These are phyloP conservation scores for Myotis pilosus DNA, from an alignment of 2,797 vertebrate genomes.

Conservation along the genomic window DNA sequence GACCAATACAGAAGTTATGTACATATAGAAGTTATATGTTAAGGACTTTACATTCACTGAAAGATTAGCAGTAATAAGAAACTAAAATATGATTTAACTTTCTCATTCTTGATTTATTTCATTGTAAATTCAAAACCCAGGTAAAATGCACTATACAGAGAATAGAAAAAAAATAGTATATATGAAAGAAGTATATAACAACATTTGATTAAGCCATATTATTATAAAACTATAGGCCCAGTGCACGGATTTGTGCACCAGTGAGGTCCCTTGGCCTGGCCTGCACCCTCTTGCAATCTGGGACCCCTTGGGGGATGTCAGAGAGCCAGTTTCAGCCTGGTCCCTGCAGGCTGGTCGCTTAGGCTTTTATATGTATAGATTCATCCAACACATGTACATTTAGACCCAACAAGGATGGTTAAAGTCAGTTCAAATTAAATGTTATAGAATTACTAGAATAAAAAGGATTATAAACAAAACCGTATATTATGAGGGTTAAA, in stretches of 20 bases:
- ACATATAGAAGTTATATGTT: neutral
- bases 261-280: too few relatives aligned
- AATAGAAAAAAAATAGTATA: neutral
- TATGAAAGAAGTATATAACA: neutral
- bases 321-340: too few relatives aligned
- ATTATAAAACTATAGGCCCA: neutral
- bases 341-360: too few relatives aligned
- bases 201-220: neutral
- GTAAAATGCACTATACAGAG: neutral
- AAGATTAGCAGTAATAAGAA: neutral
- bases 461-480: neutral
- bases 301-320: too few relatives aligned
- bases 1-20: neutral
- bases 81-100: neutral
- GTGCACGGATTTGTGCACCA: too few relatives aligned
- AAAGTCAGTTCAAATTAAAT: constrained; percentile 9
- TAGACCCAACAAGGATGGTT: neutral
- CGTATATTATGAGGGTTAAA: neutral
- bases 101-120: neutral
- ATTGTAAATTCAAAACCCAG: neutral
- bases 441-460: neutral
- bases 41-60: neutral
- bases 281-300: too few relatives aligned
- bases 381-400: neutral
- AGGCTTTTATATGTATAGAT: neutral